phyloP scores from a whole-genome alignment of 2,888 invertebrate species.

The Cantharis nigra region DNA sequence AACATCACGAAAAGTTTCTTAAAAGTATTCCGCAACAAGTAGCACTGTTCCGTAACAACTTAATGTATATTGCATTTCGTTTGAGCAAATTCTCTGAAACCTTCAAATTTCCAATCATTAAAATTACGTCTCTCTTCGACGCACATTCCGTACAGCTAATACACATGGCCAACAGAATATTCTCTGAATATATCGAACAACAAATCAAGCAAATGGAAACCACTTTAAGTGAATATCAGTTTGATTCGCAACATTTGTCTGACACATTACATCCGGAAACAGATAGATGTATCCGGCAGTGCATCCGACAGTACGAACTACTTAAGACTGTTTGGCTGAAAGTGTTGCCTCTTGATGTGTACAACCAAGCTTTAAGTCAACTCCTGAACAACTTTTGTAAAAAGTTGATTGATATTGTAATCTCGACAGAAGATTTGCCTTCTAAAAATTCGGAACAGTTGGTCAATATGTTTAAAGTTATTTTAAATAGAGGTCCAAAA shows the following conservation, averaged over 20 bases:
- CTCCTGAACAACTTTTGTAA: slow-evolving; percentile 61
- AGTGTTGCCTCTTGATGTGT: slow-evolving; percentile 78
- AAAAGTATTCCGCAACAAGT: slow-evolving; percentile 87
- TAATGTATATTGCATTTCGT: slow-evolving; percentile 82
- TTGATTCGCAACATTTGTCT: slow-evolving; percentile 53
- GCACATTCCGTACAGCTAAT: slow-evolving; percentile 71
- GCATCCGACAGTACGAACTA: slow-evolving; percentile 80
- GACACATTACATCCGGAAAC: slow-evolving; percentile 64
- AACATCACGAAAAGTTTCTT: slow-evolving; percentile 78
- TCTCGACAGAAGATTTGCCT: slow-evolving; percentile 83
- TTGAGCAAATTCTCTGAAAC: slow-evolving; percentile 69
- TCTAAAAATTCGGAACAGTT: slow-evolving; percentile 80
- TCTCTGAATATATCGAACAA: slow-evolving; percentile 73
- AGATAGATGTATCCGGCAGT: slow-evolving; percentile 79
- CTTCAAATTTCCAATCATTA: slow-evolving; percentile 65
- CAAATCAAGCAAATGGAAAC: slow-evolving; percentile 78
- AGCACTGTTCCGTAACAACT: slow-evolving; percentile 89
- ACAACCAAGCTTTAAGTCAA: slow-evolving; percentile 70
- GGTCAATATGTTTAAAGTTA: slow-evolving; percentile 73
- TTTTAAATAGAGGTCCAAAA: slow-evolving; percentile 72
- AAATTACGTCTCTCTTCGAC: slow-evolving; percentile 65
- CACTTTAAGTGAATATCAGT: slow-evolving; percentile 76
- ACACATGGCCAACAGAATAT: slow-evolving; percentile 69
- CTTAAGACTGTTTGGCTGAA: slow-evolving; percentile 87
- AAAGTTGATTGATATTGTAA: slow-evolving; percentile 69